Evolutionary conservation across 2,113 vertebrate species (phyloP), one percentile per base, ranked within the genome.

Genomic region (Stegostoma tigrinum): DNA sequence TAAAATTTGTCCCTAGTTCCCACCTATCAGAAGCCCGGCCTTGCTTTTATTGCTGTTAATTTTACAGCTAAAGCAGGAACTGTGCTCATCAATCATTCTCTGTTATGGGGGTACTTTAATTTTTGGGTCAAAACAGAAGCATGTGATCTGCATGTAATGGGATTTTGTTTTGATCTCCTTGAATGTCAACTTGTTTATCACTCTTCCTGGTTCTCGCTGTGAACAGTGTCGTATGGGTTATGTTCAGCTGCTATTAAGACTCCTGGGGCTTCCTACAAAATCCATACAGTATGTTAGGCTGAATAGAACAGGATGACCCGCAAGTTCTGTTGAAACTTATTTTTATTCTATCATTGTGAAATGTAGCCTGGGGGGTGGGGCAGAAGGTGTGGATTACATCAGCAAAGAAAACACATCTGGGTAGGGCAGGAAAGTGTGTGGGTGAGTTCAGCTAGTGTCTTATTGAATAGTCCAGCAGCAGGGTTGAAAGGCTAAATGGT

Each of bases 31-130:
- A 90, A 52, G 14, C 27, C 10, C 17, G 24, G 87, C 5, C 87
- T 90, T 90, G 87, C 52, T 61, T 61, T 90, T n/a, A 90, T 90
- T 90, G 87, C 55, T 5, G 87, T 90, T 90, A 90, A 90, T 90
- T 55, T 90, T 90, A 90, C 61, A 5, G 52, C 87, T 30, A 34
- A 90, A 34, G 24, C 15, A 90, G 87, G 52, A n/a, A 14, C 87
- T 90, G 52, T 34, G 61, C 12, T 90, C 87, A 61, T 90, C 52
- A 90, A 90, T 90, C 87, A 90, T 90, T 55, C 87, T 90, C 52
- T 1, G 87, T 90, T 90, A 55, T 90, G 27, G 87, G 34, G 87
- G 87, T 34, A n/a, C 12, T n/a, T 14, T 55, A 90, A 61, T 90
- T 30, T 14, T 90, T 90, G 87, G 87, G 87, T 90, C 87, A 90